Conservation (phyloP, 2,797 vertebrate genomes). For the Lates japonicus region DNA sequence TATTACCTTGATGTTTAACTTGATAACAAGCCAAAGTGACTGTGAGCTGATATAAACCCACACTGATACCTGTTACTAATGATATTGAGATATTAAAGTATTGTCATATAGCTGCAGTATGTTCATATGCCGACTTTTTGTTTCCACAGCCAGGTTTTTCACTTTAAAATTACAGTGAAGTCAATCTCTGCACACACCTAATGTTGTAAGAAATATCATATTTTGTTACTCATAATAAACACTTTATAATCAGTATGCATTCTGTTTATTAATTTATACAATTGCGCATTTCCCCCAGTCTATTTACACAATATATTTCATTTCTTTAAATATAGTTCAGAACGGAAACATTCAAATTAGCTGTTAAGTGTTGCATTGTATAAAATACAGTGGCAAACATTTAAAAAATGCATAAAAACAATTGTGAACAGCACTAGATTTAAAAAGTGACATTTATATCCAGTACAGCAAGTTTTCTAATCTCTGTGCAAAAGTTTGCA, state of each 20-base stretch:
- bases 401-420: conserved; percentile 90
- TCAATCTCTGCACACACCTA: background rate
- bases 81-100: background rate
- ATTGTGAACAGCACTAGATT: conserved; percentile 88
- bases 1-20: conserved; percentile 28
- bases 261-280: conserved; percentile 83
- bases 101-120: background rate
- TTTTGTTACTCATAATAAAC: conserved; percentile 74
- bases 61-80: background rate
- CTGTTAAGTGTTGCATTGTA: conserved; percentile 91
- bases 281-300: conserved; percentile 60
- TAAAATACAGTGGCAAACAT: conserved; percentile 92
- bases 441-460: conserved; percentile 86
- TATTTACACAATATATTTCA: conserved; percentile 84
- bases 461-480: conserved; percentile 84
- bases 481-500: conserved; percentile 88
- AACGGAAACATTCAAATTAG: conserved; percentile 91
- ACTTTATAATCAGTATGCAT: conserved; percentile 67
- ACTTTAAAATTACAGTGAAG: background rate
- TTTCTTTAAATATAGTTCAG: conserved; percentile 83
- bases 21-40: conserved; percentile 51
- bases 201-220: conserved; percentile 27
- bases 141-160: conserved; percentile 5
- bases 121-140: background rate
- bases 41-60: conserved; percentile 32